These are phyloP conservation scores for Lepidotrigona ventralis DNA, from an alignment of 1,140 invertebrate genomes.

Conservation along the genomic window DNA sequence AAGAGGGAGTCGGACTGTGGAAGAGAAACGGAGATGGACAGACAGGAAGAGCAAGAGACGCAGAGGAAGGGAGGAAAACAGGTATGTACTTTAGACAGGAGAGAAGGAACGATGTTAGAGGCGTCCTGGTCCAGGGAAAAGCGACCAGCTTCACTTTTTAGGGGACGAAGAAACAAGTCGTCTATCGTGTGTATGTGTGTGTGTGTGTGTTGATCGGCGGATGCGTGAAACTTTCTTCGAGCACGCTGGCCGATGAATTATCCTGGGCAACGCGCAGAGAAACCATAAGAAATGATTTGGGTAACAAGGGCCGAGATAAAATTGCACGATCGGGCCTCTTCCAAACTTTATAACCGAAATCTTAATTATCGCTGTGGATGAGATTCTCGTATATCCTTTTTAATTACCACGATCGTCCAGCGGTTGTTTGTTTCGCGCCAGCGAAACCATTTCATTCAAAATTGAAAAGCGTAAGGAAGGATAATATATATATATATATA, in stretches of 20 bases:
- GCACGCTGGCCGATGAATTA: constrained; percentile 16
- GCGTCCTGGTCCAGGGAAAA: constrained; percentile 27
- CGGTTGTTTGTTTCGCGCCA: neutral
- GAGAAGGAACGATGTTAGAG: constrained; percentile 36
- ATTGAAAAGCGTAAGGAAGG: neutral
- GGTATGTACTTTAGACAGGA: constrained; percentile 31
- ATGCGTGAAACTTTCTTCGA: constrained; percentile 35
- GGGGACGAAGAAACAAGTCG: constrained; percentile 17
- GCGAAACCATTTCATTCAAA: neutral
- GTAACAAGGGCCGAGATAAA: neutral
- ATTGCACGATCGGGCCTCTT: neutral
- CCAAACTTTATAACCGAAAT: neutral
- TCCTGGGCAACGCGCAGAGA: constrained; percentile 8
- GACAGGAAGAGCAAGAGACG: constrained; percentile 45
- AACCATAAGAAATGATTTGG: constrained; percentile 38
- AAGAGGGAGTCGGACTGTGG: constrained; percentile 40
- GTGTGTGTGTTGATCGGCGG: neutral
- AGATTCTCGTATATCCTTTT: neutral
- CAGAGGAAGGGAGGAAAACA: constrained; percentile 56
- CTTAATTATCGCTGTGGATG: neutral
- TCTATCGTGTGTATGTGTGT: neutral
- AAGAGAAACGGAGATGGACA: constrained; percentile 44
- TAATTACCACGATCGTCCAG: neutral
- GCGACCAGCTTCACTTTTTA: neutral
- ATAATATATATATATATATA: too few relatives aligned